Evolutionary conservation across 2,888 invertebrate genomes (phyloP).

Genomic region (Plebejus argus): DNA sequence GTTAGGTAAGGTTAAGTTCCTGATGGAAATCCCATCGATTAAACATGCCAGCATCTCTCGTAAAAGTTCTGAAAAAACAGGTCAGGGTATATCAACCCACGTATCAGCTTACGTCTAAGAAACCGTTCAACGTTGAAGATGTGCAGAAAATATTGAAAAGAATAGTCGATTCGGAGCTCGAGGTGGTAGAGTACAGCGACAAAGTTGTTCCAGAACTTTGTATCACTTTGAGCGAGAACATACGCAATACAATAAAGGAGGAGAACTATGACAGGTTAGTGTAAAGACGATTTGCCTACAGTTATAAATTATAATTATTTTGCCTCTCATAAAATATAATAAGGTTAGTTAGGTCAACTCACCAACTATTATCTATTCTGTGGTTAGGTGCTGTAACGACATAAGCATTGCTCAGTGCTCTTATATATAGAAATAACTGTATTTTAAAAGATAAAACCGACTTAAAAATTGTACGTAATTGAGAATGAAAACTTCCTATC

Average conservation of each 20-base stretch:
- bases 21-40: constrained; percentile 50
- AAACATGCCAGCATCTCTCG: constrained; percentile 59
- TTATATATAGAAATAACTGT: too few relatives aligned
- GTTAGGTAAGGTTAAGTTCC: neutral
- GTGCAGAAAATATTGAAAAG: constrained; percentile 82
- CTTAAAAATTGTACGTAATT: too few relatives aligned
- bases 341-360: too few relatives aligned
- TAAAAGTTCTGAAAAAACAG: constrained; percentile 58
- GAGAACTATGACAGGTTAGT: constrained; percentile 84
- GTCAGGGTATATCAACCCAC: constrained; percentile 81
- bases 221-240: constrained; percentile 80
- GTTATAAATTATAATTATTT: too few relatives aligned
- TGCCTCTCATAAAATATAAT: too few relatives aligned
- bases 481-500: too few relatives aligned
- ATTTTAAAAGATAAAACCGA: too few relatives aligned
- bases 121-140: constrained; percentile 82
- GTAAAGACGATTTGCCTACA: neutral
- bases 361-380: too few relatives aligned
- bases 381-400: too few relatives aligned
- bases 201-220: constrained; percentile 79
- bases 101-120: constrained; percentile 83
- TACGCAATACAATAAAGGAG: constrained; percentile 82
- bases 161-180: constrained; percentile 81
- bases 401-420: too few relatives aligned
- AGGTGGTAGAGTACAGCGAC: constrained; percentile 83